These are phyloP conservation scores for Seriola quinqueradiata DNA, from an alignment of 2,113 vertebrate species.

Conservation along the genomic window DNA sequence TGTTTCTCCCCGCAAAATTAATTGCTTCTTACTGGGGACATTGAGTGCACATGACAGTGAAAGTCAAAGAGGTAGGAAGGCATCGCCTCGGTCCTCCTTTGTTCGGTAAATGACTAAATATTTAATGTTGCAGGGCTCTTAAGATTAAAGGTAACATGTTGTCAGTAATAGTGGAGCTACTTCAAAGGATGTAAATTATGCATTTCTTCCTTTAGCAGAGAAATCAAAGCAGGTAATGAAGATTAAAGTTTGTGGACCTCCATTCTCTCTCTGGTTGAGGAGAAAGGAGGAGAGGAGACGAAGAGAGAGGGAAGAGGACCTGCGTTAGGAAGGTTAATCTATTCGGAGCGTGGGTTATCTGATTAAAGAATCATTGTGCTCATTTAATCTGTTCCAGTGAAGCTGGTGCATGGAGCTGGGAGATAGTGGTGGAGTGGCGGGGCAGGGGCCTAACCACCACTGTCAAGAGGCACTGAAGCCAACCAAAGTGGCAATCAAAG, in stretches of 20 bases:
- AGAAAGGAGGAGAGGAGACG: slow-evolving; percentile 65
- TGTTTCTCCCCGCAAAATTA: slow-evolving; percentile 79
- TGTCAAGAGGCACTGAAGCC: slow-evolving; percentile 71
- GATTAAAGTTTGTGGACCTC: slow-evolving; percentile 85
- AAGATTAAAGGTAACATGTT: slow-evolving; percentile 90
- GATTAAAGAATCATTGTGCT: slow-evolving; percentile 87
- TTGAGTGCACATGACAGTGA: slow-evolving; percentile 82
- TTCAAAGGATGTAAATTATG: slow-evolving; percentile 89
- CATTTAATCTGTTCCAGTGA: slow-evolving; percentile 86
- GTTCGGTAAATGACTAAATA: slow-evolving; percentile 87
- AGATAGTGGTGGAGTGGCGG: slow-evolving; percentile 62
- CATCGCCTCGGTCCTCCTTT: slow-evolving; percentile 84
- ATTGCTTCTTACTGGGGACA: slow-evolving; percentile 85
- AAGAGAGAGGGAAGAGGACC: slow-evolving; percentile 71
- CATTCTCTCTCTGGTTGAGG: slow-evolving; percentile 63
- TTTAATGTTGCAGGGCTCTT: slow-evolving; percentile 87
- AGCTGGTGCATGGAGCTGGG: slow-evolving; percentile 77
- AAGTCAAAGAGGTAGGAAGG: slow-evolving; percentile 83
- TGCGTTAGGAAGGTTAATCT: slow-evolving; percentile 85
- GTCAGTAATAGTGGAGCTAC: slow-evolving; percentile 87
- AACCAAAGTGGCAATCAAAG: slow-evolving; percentile 58
- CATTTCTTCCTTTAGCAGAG: slow-evolving; percentile 88
- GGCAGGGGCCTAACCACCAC: slow-evolving; percentile 42
- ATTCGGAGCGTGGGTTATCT: slow-evolving; percentile 84
- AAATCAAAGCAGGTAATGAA: slow-evolving; percentile 89